These are phyloP conservation scores for Diuraphis noxia DNA, from an alignment of 1,140 invertebrate genomes.

Conservation along the genomic window DNA sequence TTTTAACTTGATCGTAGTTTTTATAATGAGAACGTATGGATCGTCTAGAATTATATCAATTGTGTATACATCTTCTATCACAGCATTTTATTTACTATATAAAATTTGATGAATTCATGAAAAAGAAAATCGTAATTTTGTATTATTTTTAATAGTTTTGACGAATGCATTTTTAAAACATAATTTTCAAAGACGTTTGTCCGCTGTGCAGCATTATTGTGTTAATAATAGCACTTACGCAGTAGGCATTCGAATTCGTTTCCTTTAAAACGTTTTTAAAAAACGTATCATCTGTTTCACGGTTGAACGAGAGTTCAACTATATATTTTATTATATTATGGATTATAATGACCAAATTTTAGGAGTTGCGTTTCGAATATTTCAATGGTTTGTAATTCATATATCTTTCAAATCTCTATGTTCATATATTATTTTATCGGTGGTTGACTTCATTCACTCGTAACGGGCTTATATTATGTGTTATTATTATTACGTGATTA, in stretches of 20 bases:
- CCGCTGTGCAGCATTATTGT: neutral
- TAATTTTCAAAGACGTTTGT: neutral
- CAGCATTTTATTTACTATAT: neutral
- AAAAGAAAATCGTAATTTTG: neutral
- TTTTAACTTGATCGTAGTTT: neutral
- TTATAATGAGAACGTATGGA: neutral
- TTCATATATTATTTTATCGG: neutral
- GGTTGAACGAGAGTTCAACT: neutral
- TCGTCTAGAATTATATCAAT: neutral
- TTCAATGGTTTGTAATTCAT: neutral
- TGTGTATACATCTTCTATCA: neutral
- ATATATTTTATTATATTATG: neutral
- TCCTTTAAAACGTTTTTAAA: neutral
- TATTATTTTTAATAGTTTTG: neutral
- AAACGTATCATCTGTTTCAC: neutral
- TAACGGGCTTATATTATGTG: neutral
- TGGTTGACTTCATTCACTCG: neutral
- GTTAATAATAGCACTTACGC: neutral
- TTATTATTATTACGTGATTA: neutral
- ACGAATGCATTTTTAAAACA: neutral
- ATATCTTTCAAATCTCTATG: neutral
- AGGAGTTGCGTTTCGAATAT: neutral
- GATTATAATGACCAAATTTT: neutral
- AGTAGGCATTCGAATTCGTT: neutral
- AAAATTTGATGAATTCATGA: neutral